Percentiles rank a stretch among this genome's conserved stretches.
Conservation (phyloP, 1,140 invertebrate species). For the Euwallacea similis region DNA sequence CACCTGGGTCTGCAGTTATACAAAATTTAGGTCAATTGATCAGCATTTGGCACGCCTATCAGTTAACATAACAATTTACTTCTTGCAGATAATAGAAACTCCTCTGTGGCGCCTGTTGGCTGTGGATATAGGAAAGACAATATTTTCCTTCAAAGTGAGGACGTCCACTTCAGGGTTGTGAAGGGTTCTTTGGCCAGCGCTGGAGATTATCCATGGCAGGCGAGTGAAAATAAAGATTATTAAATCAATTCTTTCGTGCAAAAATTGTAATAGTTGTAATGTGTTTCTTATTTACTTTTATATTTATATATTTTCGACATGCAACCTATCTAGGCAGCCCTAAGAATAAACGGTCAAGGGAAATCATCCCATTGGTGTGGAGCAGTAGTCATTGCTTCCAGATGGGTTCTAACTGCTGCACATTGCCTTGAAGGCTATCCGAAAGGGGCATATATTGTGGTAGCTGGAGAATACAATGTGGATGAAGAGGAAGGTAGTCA, state of each 20-base stretch:
- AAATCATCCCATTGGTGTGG: conserved; percentile 74
- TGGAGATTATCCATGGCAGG: conserved; percentile 81
- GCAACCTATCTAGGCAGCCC: conserved; percentile 62
- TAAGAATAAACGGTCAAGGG: conserved; percentile 63
- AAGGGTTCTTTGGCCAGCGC: conserved; percentile 59
- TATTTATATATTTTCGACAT: background rate
- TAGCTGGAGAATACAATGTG: conserved; percentile 72
- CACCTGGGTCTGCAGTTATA: background rate
- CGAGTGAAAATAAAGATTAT: conserved; percentile 44
- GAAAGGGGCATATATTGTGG: conserved; percentile 67
- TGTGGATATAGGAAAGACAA: conserved; percentile 59
- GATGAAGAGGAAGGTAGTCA: conserved; percentile 61
- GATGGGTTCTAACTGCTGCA: conserved; percentile 76
- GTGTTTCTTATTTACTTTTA: background rate
- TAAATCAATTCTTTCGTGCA: conserved; percentile 8
- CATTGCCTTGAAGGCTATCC: conserved; percentile 74
- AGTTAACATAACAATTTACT: background rate
- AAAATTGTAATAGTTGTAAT: background rate
- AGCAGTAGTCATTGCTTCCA: conserved; percentile 69
- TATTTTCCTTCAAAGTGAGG: conserved; percentile 53
- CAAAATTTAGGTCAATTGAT: conserved; percentile 14
- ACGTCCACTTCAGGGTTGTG: conserved; percentile 59
- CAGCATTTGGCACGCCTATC: too few relatives aligned
- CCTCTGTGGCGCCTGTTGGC: conserved; percentile 29
- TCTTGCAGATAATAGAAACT: background rate